Conservation (phyloP, 2,888 invertebrate genomes). For the Dexiosoma caninum region DNA sequence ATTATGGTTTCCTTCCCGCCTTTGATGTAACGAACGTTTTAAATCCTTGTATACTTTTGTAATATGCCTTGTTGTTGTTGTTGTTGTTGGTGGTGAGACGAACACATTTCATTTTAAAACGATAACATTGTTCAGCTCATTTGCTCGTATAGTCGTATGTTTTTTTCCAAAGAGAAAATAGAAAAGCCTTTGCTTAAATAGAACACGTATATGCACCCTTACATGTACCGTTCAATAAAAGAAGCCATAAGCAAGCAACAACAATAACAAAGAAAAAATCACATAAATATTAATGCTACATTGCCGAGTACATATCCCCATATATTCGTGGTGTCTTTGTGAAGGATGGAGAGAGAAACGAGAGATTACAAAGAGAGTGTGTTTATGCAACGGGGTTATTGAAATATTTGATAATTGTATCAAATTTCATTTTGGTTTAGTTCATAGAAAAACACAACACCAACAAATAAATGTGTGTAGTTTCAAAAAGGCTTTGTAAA, state of each 20-base stretch:
- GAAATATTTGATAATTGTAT: constrained; percentile 25
- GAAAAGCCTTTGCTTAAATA: neutral
- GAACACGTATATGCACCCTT: too few species aligned
- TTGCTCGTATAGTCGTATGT: neutral
- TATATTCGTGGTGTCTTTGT: neutral
- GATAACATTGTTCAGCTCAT: neutral
- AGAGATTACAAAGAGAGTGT: neutral
- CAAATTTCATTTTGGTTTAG: neutral
- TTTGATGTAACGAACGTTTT: too few species aligned
- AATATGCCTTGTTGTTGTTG: too few species aligned
- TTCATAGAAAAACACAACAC: neutral
- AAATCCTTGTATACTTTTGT: too few species aligned
- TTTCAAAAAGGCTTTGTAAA: neutral
- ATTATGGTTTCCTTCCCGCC: too few species aligned
- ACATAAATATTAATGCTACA: neutral
- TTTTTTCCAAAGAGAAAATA: too few species aligned
- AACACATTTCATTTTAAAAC: too few species aligned
- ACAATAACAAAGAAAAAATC: neutral
- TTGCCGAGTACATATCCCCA: too few species aligned
- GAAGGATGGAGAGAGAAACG: neutral
- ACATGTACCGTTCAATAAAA: neutral
- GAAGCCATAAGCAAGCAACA: neutral
- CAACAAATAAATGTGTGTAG: neutral
- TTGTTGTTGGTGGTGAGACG: too few species aligned
- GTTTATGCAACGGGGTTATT: neutral